phyloP scores from a whole-genome alignment of 2,113 vertebrate species.

The Orientallactaga bullata region DNA sequence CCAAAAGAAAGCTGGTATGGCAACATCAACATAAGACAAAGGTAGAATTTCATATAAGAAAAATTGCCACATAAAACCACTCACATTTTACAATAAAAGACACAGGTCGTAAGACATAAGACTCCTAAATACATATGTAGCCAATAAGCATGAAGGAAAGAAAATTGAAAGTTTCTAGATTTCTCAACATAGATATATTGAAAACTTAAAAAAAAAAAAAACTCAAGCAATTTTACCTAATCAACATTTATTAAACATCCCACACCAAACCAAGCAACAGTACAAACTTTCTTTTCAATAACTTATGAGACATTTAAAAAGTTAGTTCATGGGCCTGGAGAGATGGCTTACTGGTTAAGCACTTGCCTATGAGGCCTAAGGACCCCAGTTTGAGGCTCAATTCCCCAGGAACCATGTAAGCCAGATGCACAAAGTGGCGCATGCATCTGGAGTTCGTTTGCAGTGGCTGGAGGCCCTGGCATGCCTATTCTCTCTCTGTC shows the following conservation, averaged over 20 bases:
- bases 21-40: background rate
- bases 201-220: slow-evolving; percentile 2
- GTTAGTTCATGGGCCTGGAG: background rate
- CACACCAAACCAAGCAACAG: background rate
- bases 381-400: too few species aligned
- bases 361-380: too few species aligned
- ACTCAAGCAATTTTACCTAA: background rate
- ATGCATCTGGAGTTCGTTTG: too few species aligned
- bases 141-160: background rate
- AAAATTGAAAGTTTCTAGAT: background rate
- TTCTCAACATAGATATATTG: background rate
- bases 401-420: too few species aligned
- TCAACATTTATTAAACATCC: background rate
- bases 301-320: slow-evolving; percentile 8
- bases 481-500: too few species aligned
- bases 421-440: too few species aligned
- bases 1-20: background rate
- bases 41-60: background rate
- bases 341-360: too few species aligned
- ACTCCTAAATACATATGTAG: background rate
- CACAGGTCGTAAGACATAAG: slow-evolving; percentile 34
- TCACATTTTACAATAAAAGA: background rate
- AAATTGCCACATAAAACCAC: background rate
- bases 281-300: background rate
- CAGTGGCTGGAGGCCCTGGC: too few species aligned